Conservation (phyloP, 2,888 invertebrate genomes). For the Drosophila ezoana region DNA sequence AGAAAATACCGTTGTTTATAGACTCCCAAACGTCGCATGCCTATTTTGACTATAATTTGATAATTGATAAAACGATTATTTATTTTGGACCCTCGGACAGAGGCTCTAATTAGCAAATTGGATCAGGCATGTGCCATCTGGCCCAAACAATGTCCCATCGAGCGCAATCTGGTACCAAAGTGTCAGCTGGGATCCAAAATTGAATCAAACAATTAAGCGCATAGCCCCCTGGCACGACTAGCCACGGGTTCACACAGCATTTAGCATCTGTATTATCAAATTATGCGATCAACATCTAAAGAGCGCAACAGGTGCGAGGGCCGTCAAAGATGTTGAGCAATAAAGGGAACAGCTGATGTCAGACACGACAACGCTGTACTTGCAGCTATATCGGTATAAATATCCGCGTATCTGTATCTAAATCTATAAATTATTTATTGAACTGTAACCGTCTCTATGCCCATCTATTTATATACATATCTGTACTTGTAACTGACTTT, state of each 20-base stretch:
- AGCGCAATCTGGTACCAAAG: slow-evolving; percentile 38
- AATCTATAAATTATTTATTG: no score
- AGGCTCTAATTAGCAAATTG: slow-evolving; percentile 49
- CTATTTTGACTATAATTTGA: slow-evolving; percentile 16
- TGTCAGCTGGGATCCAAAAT: slow-evolving; percentile 44
- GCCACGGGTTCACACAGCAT: slow-evolving; percentile 26
- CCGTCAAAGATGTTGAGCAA: slow-evolving; percentile 1
- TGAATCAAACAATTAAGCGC: slow-evolving; percentile 50
- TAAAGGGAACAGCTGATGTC: slow-evolving; percentile 7
- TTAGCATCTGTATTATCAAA: slow-evolving; percentile 43
- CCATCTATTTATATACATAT: neutral
- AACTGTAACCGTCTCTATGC: neutral
- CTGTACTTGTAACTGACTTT: slow-evolving; percentile 3
- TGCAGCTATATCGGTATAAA: neutral
- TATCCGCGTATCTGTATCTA: neutral
- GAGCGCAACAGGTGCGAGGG: neutral
- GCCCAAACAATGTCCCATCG: slow-evolving; percentile 5
- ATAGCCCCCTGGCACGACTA: slow-evolving; percentile 39
- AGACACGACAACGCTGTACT: neutral
- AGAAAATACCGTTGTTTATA: slow-evolving; percentile 6
- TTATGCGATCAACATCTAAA: slow-evolving; percentile 22
- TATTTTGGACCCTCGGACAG: neutral
- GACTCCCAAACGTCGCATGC: slow-evolving; percentile 12
- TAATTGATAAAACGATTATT: slow-evolving; percentile 13
- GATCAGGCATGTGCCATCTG: slow-evolving; percentile 16